Evolutionary conservation across 64 coral and sea anemone genomes (phyloP).

Genomic region (Astreopora myriophthalma): DNA sequence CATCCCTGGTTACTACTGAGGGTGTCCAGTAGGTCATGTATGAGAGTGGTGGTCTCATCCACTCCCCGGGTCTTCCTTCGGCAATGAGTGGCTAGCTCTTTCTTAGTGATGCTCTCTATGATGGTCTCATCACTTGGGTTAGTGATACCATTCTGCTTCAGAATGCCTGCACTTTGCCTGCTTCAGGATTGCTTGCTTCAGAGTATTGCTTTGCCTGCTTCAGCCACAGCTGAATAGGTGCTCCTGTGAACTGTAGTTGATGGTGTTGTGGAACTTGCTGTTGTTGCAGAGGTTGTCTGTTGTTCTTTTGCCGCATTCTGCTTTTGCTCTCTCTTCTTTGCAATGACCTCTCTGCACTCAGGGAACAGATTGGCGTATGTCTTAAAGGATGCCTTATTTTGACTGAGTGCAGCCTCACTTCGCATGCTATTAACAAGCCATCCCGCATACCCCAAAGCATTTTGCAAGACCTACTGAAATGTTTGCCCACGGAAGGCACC

Average conservation of each 20-base stretch:
- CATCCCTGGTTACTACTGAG: constrained; percentile 26
- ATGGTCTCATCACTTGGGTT: background rate
- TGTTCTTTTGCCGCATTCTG: no score
- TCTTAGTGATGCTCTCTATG: background rate
- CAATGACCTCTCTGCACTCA: no score
- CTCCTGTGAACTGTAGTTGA: no score
- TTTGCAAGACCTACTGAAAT: background rate
- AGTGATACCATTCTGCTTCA: background rate
- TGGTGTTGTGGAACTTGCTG: no score
- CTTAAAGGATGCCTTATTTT: background rate
- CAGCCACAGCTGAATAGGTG: no score
- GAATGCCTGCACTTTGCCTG: no score
- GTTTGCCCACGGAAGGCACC: background rate
- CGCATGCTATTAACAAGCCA: background rate
- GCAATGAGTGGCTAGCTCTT: constrained; percentile 50
- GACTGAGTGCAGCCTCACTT: background rate
- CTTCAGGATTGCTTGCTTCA: no score
- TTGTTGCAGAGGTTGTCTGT: no score
- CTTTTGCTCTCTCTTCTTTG: no score
- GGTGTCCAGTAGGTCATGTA: constrained; percentile 2
- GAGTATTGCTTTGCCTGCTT: no score
- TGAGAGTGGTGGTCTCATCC: background rate
- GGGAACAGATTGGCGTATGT: no score
- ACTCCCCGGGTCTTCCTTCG: constrained; percentile 22
- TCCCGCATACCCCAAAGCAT: background rate